Conservation (phyloP, 2,888 invertebrate genomes). For the Eueremaeus valkanovi region DNA sequence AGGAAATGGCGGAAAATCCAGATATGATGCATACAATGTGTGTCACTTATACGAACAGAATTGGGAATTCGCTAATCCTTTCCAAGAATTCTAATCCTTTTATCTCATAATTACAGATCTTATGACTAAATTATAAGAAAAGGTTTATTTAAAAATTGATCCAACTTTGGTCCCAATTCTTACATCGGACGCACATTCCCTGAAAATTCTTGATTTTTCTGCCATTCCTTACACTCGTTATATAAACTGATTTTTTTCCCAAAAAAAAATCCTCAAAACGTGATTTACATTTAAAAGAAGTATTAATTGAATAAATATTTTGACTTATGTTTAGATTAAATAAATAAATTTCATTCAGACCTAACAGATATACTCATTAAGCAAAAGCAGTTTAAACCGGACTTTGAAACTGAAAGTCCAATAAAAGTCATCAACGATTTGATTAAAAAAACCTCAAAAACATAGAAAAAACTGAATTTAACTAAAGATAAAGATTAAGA, state of each 20-base stretch:
- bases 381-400: neutral
- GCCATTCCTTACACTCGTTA: no score
- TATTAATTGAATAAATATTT: conserved; percentile 34
- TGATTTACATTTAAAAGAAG: conserved; percentile 11
- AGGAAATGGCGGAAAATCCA: no score
- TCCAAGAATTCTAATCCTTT: no score
- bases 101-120: no score
- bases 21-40: no score
- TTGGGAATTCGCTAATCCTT: no score
- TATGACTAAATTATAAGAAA: no score
- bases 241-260: neutral
- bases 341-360: conserved; percentile 4
- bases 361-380: neutral
- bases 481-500: neutral
- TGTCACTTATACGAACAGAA: no score
- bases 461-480: neutral
- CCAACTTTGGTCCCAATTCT: no score
- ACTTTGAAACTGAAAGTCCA: neutral
- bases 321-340: neutral
- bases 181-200: no score
- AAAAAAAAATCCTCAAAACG: neutral
- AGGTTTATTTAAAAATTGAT: no score
- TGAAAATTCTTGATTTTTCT: neutral
- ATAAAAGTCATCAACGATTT: neutral
- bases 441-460: neutral